These are phyloP conservation scores for Rutilus rutilus DNA, from an alignment of 2,113 vertebrate genomes.

Conservation along the genomic window DNA sequence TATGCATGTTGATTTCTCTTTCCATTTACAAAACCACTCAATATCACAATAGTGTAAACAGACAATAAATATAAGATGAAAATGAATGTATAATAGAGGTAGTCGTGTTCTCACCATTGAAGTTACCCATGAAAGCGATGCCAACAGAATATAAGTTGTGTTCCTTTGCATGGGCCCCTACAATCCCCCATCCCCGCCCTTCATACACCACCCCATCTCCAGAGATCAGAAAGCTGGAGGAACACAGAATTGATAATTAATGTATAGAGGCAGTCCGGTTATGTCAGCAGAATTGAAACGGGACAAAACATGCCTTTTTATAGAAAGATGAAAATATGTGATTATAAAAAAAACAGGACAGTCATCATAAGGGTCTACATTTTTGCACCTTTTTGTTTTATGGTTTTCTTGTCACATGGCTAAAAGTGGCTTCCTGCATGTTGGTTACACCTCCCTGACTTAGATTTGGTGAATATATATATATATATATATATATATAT, in stretches of 20 bases:
- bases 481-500: no score
- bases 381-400: not conserved
- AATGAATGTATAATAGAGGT: not conserved
- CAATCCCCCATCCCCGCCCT: constrained; percentile 79
- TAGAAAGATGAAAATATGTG: not conserved
- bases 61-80: not conserved
- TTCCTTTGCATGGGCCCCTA: constrained; percentile 75
- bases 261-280: not conserved
- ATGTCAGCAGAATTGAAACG: not conserved
- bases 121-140: constrained; percentile 81
- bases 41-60: not conserved
- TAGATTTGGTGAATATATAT: not conserved
- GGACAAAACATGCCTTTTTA: not conserved
- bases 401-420: not conserved
- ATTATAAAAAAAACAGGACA: not conserved
- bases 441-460: not conserved
- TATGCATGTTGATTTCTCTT: not conserved
- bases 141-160: constrained; percentile 78
- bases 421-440: not conserved
- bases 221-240: constrained; percentile 78
- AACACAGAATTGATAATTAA: not conserved
- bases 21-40: not conserved
- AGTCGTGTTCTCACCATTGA: constrained; percentile 69
- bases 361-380: not conserved
- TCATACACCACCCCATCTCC: constrained; percentile 78